Evolutionary conservation across 2,888 invertebrate genomes (phyloP).

Genomic region (Dexiosoma caninum): DNA sequence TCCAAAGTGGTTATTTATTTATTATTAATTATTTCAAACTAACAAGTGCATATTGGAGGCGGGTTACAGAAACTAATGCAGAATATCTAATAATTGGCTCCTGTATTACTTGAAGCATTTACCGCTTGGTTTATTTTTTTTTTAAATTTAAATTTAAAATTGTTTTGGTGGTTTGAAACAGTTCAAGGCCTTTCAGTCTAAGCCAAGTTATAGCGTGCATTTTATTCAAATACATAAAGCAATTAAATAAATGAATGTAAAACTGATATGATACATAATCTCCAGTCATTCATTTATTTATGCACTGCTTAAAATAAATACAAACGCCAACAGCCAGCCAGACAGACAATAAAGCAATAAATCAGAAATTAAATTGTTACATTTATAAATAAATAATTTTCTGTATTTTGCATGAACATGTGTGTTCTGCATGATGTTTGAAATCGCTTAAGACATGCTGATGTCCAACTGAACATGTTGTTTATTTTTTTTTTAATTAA

Average conservation of each 20-base stretch:
- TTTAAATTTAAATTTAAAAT: background rate
- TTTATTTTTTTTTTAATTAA: background rate
- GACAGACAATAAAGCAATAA: slow-evolving; percentile 25
- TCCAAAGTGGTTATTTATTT: too few species aligned
- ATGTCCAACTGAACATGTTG: background rate
- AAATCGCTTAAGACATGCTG: slow-evolving; percentile 15
- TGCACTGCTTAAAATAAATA: slow-evolving; percentile 17
- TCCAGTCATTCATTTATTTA: slow-evolving; percentile 43
- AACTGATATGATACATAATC: slow-evolving; percentile 53
- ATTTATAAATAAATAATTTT: slow-evolving; percentile 24
- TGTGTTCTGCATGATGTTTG: background rate
- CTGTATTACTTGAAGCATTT: background rate
- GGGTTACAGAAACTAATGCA: too few species aligned
- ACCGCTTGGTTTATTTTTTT: background rate
- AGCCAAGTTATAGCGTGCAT: slow-evolving; percentile 13
- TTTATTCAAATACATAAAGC: slow-evolving; percentile 45
- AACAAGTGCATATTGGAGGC: too few species aligned
- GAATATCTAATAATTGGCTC: background rate
- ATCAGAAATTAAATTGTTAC: slow-evolving; percentile 54
- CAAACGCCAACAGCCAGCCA: background rate
- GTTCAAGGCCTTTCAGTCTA: background rate
- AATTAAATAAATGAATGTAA: slow-evolving; percentile 55
- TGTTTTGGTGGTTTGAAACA: background rate
- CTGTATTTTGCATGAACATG: background rate
- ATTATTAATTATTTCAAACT: too few species aligned